Base-by-base conservation (phyloP, 2,113 vertebrate species). In the Delphinapterus leucas region DNA sequence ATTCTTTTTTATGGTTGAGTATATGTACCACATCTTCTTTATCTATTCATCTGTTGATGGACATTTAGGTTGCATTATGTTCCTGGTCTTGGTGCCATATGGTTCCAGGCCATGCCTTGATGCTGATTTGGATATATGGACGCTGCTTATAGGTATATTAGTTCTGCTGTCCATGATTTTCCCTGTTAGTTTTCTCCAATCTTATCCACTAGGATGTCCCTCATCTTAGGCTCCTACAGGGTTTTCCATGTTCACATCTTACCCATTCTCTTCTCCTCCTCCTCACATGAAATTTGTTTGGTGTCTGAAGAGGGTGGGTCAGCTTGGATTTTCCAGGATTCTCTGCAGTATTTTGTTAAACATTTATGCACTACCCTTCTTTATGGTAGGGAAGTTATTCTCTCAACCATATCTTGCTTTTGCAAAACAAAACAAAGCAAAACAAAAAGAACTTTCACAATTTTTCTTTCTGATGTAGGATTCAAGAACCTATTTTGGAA, bases 81-180 rank as follows among this genome's bases (percentile, higher is more conserved):
- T 2, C 1, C 7, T 17, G 1, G 18, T 11, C 6, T 10, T 82
- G 13, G 8, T 26, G 3, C 25, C 33, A 33, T 11, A 20, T 36
- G 21, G 31, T 38, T 60, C 23, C 49, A 18, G 1, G 1, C 14
- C 15, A 12, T 21, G 6, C 6, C 33, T 49, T 36, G 4, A 8
- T 47, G 5, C 26, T 65, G 15, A 63, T 81, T 31, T 53, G 47
- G 12, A 31, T 82, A 49, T 6, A 25, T 12, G 8, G 5, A 28
- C 11, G 36, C 0, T 90, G 7, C 2, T 3, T 36, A 33, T 5
- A 65, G 13, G 25, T 36, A 2, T 7, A 23, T 4, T 38, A 10
- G n/a, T 58, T 94, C 58, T 55, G 18, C 6, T 80, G 9, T 67
- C 2, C 11, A 18, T 4, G 5, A 5, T 61, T 76, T 67, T 11